Percentiles rank a stretch among this genome's conserved stretches.
Conservation (phyloP, 2,797 vertebrate genomes). For the Garrulus glandarius region DNA sequence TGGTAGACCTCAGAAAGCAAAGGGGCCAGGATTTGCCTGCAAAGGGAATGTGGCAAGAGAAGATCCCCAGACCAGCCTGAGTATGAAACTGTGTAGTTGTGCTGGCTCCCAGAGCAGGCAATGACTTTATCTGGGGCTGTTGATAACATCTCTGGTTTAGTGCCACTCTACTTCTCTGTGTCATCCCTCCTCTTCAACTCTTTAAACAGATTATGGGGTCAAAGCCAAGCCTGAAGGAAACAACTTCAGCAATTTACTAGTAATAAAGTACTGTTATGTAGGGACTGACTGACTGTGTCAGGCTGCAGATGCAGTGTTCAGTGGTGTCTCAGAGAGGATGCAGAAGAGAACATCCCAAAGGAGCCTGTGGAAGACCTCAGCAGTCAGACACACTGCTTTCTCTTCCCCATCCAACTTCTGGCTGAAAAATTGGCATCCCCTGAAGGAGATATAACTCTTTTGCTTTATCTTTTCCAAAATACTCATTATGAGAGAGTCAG, state of each 20-base stretch:
- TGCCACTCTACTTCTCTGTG: neutral
- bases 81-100: neutral
- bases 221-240: neutral
- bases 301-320: neutral
- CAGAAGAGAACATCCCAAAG: neutral
- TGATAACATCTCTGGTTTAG: neutral
- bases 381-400: neutral
- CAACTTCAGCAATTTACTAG: neutral
- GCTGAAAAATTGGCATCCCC: neutral
- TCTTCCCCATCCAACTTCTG: neutral
- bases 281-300: neutral
- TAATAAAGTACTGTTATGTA: neutral
- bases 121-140: neutral
- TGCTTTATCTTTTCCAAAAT: neutral
- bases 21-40: neutral
- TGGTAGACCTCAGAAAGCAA: neutral
- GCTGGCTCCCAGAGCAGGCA: neutral
- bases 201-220: neutral
- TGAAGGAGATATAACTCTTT: neutral
- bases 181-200: neutral
- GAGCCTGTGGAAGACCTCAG: neutral
- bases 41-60: neutral
- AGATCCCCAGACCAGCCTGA: neutral
- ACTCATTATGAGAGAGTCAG: neutral
- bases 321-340: neutral